Base-by-base conservation (phyloP, 1,140 invertebrate species). In the Euschistus heros region DNA sequence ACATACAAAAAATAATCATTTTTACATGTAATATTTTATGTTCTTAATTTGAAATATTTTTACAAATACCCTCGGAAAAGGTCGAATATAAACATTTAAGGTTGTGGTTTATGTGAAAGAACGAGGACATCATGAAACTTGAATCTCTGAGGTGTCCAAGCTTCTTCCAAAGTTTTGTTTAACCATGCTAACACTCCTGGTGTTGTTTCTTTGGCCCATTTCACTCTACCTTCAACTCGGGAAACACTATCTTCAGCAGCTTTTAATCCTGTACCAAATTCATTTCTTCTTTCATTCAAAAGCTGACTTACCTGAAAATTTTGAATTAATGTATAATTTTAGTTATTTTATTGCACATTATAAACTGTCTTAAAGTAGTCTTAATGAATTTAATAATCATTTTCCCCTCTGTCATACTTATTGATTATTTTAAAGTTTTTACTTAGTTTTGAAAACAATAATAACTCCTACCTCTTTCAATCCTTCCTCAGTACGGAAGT, bases 401-500 rank as follows among this genome's bases (percentile, higher is more conserved):
- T n/a, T n/a, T n/a, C n/a, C n/a, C n/a, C n/a, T n/a, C n/a, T n/a
- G n/a, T n/a, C n/a, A n/a, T n/a, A n/a, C n/a, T n/a, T n/a, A n/a
- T n/a, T n/a, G n/a, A n/a, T n/a, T n/a, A n/a, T n/a, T n/a, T n/a
- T n/a, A n/a, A n/a, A n/a, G n/a, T n/a, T n/a, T n/a, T n/a, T n/a
- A n/a, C n/a, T n/a, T n/a, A 37, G 13, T 37, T 10, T 37, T 10
- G 13, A 37, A 37, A 37, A 10, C 8, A 37, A 37, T 10, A 37
- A 37, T 10, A 37, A 37, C 10, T 10, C 10, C 68, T 0, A 88
- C 85, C 75, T 83, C 79, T 44, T 86, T 80, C 24, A 86, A 76
- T 13, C 86, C 86, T 66, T 83, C 80, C 71, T 87, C 80, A 0
- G 84, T 87, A 37, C 82, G 85, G 71, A 88, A 88, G 14, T 81